Conservation (phyloP, 2,113 vertebrate species). For the Andinoacara biseriatus region DNA sequence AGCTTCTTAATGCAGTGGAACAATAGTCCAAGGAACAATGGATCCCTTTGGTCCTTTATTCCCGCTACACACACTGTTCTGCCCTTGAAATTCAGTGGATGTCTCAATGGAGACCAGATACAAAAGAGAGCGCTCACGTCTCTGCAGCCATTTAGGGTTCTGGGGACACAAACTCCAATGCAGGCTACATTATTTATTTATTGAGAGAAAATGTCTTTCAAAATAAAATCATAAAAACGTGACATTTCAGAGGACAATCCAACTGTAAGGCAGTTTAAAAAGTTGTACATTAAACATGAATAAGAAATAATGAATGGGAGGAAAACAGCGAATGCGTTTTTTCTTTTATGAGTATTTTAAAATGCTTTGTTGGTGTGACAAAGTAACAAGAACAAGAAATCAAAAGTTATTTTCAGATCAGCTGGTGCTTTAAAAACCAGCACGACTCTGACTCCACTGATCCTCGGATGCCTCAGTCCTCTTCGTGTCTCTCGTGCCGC, state of each 20-base stretch:
- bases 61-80: slow-evolving; percentile 1
- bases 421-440: neutral
- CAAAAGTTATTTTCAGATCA: neutral
- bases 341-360: neutral
- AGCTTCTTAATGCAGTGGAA: slow-evolving; percentile 10
- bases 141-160: neutral
- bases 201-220: neutral
- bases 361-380: neutral
- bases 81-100: slow-evolving; percentile 10
- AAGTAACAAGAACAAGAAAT: neutral
- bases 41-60: slow-evolving; percentile 31
- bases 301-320: neutral
- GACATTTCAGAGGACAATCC: fast-evolving
- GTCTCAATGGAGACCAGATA: neutral
- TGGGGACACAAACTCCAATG: neutral
- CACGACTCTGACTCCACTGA: neutral
- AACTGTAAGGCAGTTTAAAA: neutral
- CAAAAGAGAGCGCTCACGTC: neutral
- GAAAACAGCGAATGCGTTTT: neutral
- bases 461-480: neutral
- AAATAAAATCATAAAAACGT: neutral
- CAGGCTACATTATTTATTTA: neutral
- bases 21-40: slow-evolving; percentile 44
- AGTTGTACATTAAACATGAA: neutral
- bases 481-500: neutral